Evolutionary conservation across 1,140 invertebrate species (phyloP), one percentile per base, ranked within the genome.

Genomic region (Philaenus spumarius): DNA sequence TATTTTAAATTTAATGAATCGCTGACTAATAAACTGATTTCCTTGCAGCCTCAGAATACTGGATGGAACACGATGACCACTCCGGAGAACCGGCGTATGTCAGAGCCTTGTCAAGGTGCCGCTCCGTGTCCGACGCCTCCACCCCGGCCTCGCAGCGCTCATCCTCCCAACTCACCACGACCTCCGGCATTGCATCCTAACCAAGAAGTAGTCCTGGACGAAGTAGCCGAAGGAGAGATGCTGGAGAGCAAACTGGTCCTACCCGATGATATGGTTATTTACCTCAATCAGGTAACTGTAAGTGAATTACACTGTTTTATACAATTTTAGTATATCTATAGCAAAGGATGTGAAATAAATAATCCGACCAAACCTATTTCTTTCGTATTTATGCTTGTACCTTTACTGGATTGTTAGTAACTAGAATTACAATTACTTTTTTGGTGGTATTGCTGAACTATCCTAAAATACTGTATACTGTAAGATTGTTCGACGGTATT

Each of bases 191-290:
- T 52, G 72, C 90, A 93, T 77, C 90, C 89, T 0, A 93, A 92
- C 71, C 86, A 92, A 70, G 87, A 88, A 66, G 85, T 90, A 5
- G 81, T 85, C 57, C 71, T 90, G 19, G 87, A 90, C 67, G 84
- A 89, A 75, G 85, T 93, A 48, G 86, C 88, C 47, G 87, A 95
- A 76, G 85, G 87, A 62, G 87, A 90, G 73, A 89, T 89, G 81
- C 83, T 94, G 62, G 91, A 94, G 68, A 90, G 92, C 67, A 89
- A 85, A 74, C 77, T 96, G 61, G 89, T 94, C 40, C 87, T 97
- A 69, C 94, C 95, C 15, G 95, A 97, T 71, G 95, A 97, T 72
- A 95, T 97, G 91, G 79, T 93, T 67, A 84, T 90, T 71, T 96
- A 95, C 75, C 80, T 97, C 63, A 93, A 90, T 76, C 89, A 94